Evolutionary conservation across 1,140 invertebrate species (phyloP).

Genomic region (Bombus confusus): DNA sequence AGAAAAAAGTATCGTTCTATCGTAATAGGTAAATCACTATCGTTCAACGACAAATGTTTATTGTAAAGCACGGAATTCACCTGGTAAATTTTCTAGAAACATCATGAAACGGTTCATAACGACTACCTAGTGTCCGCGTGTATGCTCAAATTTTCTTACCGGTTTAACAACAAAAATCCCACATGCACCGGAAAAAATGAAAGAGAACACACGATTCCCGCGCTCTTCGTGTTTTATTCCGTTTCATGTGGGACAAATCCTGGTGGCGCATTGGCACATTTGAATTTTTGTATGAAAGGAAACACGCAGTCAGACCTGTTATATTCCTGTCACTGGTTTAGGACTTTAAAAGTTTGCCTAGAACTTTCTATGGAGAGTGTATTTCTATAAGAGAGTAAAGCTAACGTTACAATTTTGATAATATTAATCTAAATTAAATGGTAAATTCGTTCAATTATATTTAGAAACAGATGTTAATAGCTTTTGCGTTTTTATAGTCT

Average conservation of each 20-base stretch:
- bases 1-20: no score
- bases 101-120: no score
- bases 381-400: background rate
- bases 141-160: background rate
- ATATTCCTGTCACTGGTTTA: background rate
- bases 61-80: no score
- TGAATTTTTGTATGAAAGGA: conserved; percentile 13
- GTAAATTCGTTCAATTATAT: background rate
- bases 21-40: no score
- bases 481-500: background rate
- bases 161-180: no score
- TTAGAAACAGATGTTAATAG: background rate
- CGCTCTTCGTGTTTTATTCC: background rate
- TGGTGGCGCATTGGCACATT: background rate
- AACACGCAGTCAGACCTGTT: background rate
- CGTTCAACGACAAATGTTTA: no score
- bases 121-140: no score
- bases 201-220: background rate
- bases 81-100: no score
- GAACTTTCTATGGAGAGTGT: background rate
- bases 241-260: background rate
- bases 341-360: background rate
- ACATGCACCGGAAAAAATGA: background rate
- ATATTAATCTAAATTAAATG: background rate
- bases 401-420: background rate